Evolutionary conservation across 2,797 vertebrate genomes (phyloP).

Genomic region (Hemibagrus guttatus): DNA sequence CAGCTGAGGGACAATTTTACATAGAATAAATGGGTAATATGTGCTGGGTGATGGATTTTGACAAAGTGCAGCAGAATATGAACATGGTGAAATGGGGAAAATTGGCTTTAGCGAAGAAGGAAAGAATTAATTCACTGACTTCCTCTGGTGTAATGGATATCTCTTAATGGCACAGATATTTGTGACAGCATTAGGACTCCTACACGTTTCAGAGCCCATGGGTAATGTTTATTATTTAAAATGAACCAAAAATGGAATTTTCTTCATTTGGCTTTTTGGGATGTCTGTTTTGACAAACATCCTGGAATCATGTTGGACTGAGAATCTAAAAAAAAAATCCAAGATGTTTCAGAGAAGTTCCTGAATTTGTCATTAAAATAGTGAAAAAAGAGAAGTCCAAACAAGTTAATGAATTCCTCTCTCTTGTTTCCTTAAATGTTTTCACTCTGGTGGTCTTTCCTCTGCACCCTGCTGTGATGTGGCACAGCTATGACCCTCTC

Average conservation of each 20-base stretch:
- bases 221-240: constrained; percentile 1
- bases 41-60: constrained; percentile 31
- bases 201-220: not conserved
- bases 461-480: constrained; percentile 29
- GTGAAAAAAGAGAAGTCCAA: not conserved
- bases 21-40: constrained; percentile 44
- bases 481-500: constrained; percentile 47
- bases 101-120: constrained; percentile 10
- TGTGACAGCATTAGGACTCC: not conserved
- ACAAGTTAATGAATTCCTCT: not conserved
- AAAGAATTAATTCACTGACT: constrained; percentile 23
- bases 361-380: not conserved
- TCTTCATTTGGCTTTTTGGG: not conserved
- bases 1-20: constrained; percentile 62
- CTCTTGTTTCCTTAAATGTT: not conserved
- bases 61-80: constrained; percentile 28
- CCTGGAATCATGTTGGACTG: not conserved
- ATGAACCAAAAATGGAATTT: not conserved
- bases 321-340: not conserved
- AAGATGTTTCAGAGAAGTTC: not conserved
- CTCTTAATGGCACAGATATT: not conserved
- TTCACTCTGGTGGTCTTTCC: constrained; percentile 21
- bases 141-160: not conserved
- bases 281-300: not conserved
- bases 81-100: constrained; percentile 27